Base-by-base conservation (phyloP, 2,888 invertebrate species). In the Nomada flava region DNA sequence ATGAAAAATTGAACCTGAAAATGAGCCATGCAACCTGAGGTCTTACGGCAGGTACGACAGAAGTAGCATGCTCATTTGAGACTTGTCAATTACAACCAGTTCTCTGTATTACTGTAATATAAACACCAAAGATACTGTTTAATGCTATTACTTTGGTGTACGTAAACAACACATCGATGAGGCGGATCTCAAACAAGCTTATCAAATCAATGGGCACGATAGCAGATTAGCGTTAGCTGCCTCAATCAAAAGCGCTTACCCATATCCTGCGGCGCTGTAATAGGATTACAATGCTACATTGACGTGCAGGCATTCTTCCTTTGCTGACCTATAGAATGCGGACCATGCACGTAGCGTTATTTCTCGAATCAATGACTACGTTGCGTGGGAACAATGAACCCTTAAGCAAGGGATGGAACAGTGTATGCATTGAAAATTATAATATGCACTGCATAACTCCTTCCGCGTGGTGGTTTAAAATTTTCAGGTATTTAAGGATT, bases 121-220 rank as follows among this genome's bases (percentile, higher is more conserved):
- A 2, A 47, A 3, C 47, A 1, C 50, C 26, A 36, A 29, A 36
- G 29, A 50, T 47, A 60, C 20, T 52, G 23, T 18, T 71, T 50
- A 71, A 71, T 62, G 68, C 44, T 63, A 63, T 69, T 76, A 63
- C 23, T 47, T 63, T 5, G 47, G 4, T 63, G 20, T 70, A 76
- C 23, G 13, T n/a, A 47, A 62, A 55, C 63, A 18, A 7, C 20
- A 62, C 47, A 50, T 50, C 68, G 50, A 57, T 50, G 60, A 64
- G 64, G 50, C 29, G 42, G 75, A 71, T 78, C 63, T 75, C n/a
- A 57, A 74, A 75, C 44, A 47, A 78, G 78, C 63, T 69, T 62
- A 65, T 78, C 63, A 47, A 68, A 62, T 63, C 68, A 68, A 68
- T 67, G 55, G 60, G 44, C 60, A 73, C 44, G 60, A 68, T 57